Percentiles rank a stretch among this genome's conserved stretches.
Conservation (phyloP, 1,140 invertebrate species). For the Drosophila rhopaloa region DNA sequence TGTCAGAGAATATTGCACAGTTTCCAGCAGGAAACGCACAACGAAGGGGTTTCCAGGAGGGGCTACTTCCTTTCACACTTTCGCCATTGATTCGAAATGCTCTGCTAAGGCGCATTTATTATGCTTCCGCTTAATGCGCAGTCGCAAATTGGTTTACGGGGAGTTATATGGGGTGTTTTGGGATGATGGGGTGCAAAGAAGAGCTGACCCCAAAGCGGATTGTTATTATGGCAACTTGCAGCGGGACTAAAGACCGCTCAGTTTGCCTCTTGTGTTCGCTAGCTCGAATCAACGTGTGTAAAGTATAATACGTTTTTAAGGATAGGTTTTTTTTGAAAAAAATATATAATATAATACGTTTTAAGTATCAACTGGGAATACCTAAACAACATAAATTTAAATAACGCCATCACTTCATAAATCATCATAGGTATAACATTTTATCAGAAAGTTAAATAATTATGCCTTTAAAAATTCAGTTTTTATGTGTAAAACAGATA, state of each 20-base stretch:
- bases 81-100: constrained; percentile 49
- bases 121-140: constrained; percentile 56
- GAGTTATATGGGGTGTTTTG: background rate
- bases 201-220: constrained; percentile 1
- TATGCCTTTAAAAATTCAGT: no score
- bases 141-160: constrained; percentile 34
- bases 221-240: background rate
- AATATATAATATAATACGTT: no score
- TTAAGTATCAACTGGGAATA: no score
- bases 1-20: constrained; percentile 35
- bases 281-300: background rate
- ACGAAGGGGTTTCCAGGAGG: constrained; percentile 10
- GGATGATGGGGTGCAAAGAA: background rate
- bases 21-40: constrained; percentile 42
- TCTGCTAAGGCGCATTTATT: constrained; percentile 41
- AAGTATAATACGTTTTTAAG: no score
- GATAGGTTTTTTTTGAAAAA: no score
- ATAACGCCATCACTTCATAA: no score
- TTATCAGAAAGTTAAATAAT: no score
- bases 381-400: no score
- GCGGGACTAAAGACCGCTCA: constrained; percentile 1
- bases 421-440: no score
- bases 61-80: constrained; percentile 41
- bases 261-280: background rate
- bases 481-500: no score